Evolutionary conservation across 2,113 vertebrate species (phyloP).

Genomic region (Dinomys branickii): DNA sequence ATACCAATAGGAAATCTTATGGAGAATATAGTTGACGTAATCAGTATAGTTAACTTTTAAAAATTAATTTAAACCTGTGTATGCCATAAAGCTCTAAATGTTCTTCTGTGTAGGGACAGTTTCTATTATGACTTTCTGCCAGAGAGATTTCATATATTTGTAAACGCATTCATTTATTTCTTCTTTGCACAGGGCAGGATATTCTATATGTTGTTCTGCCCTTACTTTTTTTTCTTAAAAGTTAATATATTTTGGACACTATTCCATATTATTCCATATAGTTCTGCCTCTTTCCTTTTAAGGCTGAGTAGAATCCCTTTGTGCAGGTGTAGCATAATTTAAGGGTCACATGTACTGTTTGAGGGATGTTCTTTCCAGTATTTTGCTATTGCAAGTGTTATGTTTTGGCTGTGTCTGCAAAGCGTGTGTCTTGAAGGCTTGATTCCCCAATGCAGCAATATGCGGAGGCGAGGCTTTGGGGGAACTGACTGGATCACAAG

Average conservation of each 20-base stretch:
- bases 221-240: neutral
- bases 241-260: neutral
- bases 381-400: neutral
- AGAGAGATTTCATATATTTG: neutral
- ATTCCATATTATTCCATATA: neutral
- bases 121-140: neutral
- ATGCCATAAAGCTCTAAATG: neutral
- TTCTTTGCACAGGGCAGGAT: neutral
- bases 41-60: neutral
- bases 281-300: neutral
- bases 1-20: too few relatives aligned
- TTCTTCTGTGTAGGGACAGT: neutral
- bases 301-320: neutral
- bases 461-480: neutral
- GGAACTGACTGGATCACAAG: neutral
- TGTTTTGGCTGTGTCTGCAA: neutral
- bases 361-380: neutral
- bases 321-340: too few relatives aligned
- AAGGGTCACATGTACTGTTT: neutral
- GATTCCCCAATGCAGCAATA: too few relatives aligned
- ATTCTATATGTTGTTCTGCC: neutral
- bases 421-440: neutral
- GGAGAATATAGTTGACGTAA: neutral
- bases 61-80: neutral
- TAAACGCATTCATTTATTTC: neutral